Evolutionary conservation across 2,113 vertebrate genomes (phyloP).

Genomic region (Mobula hypostoma): DNA sequence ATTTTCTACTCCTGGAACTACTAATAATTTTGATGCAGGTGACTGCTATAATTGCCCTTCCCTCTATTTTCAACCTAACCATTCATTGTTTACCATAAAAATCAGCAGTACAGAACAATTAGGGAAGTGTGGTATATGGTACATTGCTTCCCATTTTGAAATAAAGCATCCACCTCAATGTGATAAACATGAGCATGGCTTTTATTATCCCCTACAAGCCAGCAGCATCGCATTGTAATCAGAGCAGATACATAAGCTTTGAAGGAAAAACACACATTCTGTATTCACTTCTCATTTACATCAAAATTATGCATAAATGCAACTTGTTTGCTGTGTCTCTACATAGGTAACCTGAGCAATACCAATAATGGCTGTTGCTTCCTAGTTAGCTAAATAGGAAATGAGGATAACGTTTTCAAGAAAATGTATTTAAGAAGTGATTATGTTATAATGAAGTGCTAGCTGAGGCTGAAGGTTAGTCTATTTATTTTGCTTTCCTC

Average conservation of each 20-base stretch:
- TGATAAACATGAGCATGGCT: not conserved
- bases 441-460: not conserved
- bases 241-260: not conserved
- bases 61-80: not conserved
- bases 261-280: not conserved
- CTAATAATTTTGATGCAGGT: not conserved
- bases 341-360: constrained; percentile 5
- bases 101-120: not conserved
- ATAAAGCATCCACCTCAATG: not conserved
- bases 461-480: not conserved
- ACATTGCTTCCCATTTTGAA: not conserved
- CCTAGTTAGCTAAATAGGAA: not conserved
- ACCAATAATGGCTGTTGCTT: not conserved
- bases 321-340: not conserved
- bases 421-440: not conserved
- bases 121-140: not conserved
- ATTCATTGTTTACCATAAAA: not conserved
- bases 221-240: not conserved
- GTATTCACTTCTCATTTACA: constrained; percentile 17
- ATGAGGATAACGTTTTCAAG: not conserved
- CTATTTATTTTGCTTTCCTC: not conserved
- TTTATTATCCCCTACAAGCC: not conserved
- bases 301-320: constrained; percentile 18
- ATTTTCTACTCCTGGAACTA: not conserved
- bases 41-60: not conserved